A percentile compares a stretch with the other conserved stretches of the same genome.
phyloP scores from a whole-genome alignment of 2,888 invertebrate genomes.

The Eristalis tenax region DNA sequence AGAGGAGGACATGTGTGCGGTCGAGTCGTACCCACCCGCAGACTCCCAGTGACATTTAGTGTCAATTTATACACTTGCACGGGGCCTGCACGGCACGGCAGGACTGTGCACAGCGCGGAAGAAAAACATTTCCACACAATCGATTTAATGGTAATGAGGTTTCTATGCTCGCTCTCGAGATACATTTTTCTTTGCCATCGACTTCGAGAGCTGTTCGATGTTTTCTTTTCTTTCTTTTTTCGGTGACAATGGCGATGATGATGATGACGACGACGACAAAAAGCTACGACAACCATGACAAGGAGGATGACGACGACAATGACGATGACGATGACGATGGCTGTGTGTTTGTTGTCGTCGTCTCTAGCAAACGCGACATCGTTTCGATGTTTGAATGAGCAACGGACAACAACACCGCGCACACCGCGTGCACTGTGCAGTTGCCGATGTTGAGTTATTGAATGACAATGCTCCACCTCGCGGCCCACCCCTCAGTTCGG shows the following conservation, averaged over 20 bases:
- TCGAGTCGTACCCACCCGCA: conserved; percentile 55
- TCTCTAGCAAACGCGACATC: conserved; percentile 30
- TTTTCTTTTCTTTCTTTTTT: conserved; percentile 44
- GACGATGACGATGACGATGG: conserved; percentile 2
- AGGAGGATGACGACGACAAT: conserved; percentile 16
- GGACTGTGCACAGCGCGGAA: conserved; percentile 11
- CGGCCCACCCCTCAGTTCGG: not conserved
- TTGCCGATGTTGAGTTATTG: conserved; percentile 71
- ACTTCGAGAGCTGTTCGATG: conserved; percentile 38
- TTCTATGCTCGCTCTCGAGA: conserved; percentile 65
- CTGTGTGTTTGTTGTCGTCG: not conserved
- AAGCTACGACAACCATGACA: not conserved
- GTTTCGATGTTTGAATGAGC: conserved; percentile 54
- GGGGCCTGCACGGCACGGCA: conserved; percentile 25
- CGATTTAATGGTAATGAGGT: conserved; percentile 72
- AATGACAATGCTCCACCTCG: conserved; percentile 60
- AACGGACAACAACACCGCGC: conserved; percentile 24
- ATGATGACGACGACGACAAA: conserved; percentile 17
- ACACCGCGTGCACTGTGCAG: conserved; percentile 40
- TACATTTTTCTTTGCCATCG: conserved; percentile 62
- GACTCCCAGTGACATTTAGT: conserved; percentile 67
- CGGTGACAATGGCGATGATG: conserved; percentile 54
- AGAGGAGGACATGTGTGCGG: conserved; percentile 25
- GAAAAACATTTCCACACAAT: conserved; percentile 69
- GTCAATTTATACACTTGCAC: conserved; percentile 71